A percentile compares a stretch with the other conserved stretches of the same genome.
These are phyloP conservation scores for Myiozetetes cayanensis DNA, from an alignment of 2,113 vertebrate species.

Conservation along the genomic window DNA sequence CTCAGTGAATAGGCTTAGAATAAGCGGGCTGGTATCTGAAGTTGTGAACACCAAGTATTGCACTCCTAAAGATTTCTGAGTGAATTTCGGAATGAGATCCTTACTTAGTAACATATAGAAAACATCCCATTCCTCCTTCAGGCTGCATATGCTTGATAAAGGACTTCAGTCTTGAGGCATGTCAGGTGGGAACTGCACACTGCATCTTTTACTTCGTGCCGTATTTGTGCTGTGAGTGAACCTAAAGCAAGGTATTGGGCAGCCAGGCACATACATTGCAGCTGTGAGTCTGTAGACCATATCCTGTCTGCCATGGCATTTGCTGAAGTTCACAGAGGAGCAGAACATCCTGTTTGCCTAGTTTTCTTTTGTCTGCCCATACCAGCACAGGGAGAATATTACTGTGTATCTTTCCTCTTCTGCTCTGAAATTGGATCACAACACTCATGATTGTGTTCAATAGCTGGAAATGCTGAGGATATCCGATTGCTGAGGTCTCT, in stretches of 20 bases:
- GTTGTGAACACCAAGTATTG: background rate
- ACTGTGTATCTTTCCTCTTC: constrained; percentile 64
- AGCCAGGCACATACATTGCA: background rate
- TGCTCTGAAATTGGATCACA: constrained; percentile 74
- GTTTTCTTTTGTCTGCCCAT: constrained; percentile 66
- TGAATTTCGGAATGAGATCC: background rate
- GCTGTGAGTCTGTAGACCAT: background rate
- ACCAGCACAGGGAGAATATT: constrained; percentile 59
- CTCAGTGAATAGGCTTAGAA: background rate
- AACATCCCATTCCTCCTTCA: background rate
- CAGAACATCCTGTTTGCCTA: constrained; percentile 77
- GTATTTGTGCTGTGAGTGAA: background rate
- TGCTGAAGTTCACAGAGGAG: constrained; percentile 33
- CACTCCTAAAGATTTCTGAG: background rate
- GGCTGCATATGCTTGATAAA: background rate
- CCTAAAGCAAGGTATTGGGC: background rate
- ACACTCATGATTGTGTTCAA: constrained; percentile 70
- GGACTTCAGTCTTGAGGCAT: background rate
- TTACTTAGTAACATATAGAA: background rate
- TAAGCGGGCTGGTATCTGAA: background rate
- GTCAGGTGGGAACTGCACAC: background rate
- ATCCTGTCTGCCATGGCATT: constrained; percentile 30
- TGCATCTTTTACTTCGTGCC: background rate
- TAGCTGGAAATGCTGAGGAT: constrained; percentile 80
- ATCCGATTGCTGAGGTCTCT: constrained; percentile 76